Conservation (phyloP, 2,797 vertebrate genomes). For the Anguilla megastoma region DNA sequence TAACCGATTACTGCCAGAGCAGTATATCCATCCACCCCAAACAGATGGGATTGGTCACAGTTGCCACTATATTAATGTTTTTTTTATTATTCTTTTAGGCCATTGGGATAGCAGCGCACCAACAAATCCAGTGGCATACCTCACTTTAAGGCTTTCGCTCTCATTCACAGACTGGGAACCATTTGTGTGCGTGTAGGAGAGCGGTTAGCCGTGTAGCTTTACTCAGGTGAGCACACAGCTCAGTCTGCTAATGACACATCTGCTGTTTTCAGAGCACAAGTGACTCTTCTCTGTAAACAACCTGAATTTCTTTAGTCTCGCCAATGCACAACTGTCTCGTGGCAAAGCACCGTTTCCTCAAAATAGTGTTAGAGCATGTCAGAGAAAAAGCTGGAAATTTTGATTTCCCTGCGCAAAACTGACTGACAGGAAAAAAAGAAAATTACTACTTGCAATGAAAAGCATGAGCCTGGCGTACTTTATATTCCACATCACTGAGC, state of each 20-base stretch:
- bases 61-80: neutral
- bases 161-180: neutral
- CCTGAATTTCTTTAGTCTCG: neutral
- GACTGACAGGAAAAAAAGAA: neutral
- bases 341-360: neutral
- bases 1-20: too few relatives aligned
- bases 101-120: neutral
- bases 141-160: neutral
- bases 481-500: neutral
- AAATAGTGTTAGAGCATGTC: neutral
- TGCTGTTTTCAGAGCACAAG: neutral
- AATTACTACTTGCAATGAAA: neutral
- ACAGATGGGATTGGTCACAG: neutral
- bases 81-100: neutral
- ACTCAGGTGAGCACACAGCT: neutral
- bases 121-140: neutral
- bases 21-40: neutral
- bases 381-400: neutral
- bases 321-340: neutral
- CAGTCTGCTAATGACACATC: neutral
- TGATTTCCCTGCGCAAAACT: neutral
- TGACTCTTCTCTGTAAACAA: neutral
- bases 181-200: neutral
- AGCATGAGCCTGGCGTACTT: neutral
- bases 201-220: neutral